These are phyloP conservation scores for Rosalia funebris DNA, from an alignment of 2,888 invertebrate species.

Conservation along the genomic window DNA sequence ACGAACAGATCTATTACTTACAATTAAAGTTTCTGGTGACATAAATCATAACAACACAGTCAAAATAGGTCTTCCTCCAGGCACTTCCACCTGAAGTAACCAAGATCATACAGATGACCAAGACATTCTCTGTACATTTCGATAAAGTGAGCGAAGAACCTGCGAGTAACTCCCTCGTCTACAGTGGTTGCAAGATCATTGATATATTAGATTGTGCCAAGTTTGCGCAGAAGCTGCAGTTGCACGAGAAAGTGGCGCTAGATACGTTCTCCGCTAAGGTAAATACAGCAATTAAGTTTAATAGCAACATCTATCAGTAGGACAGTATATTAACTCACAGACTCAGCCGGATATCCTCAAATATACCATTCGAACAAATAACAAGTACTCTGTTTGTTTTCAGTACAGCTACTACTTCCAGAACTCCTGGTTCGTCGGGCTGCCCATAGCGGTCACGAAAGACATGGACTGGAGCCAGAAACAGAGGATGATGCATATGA, in stretches of 20 bases:
- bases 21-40: no score
- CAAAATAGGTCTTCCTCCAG: slow-evolving; percentile 41
- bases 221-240: slow-evolving; percentile 41
- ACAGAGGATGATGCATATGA: slow-evolving; percentile 59
- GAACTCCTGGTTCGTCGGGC: slow-evolving; percentile 57
- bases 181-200: slow-evolving; percentile 53
- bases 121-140: slow-evolving; percentile 56
- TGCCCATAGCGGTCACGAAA: slow-evolving; percentile 50
- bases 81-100: slow-evolving; percentile 51
- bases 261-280: slow-evolving; percentile 46
- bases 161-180: slow-evolving; percentile 36
- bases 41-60: background rate
- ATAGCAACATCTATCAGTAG: no score
- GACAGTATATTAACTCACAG: no score
- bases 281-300: no score
- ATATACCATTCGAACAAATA: no score
- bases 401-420: slow-evolving; percentile 53
- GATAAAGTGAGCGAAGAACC: slow-evolving; percentile 54
- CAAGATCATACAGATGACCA: slow-evolving; percentile 53
- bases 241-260: slow-evolving; percentile 38
- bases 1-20: no score
- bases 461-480: slow-evolving; percentile 52
- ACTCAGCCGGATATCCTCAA: no score
- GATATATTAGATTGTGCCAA: slow-evolving; percentile 52
- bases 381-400: no score